phyloP scores from a whole-genome alignment of 2,888 invertebrate species.

The Globia sparganii region DNA sequence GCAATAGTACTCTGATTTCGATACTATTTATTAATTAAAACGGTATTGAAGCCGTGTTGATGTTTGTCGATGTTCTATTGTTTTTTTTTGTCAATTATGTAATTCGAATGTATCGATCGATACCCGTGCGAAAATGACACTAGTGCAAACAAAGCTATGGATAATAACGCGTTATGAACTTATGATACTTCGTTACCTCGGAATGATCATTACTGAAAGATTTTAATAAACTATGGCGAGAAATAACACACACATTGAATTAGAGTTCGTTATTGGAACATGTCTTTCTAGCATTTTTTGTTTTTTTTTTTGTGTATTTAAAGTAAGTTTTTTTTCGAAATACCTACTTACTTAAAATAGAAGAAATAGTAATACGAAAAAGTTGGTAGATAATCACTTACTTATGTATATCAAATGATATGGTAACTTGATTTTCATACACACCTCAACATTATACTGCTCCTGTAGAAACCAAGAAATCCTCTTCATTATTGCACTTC shows the following conservation, averaged over 20 bases:
- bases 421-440: not conserved
- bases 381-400: not conserved
- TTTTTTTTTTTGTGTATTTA: not conserved
- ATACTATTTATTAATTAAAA: constrained; percentile 19
- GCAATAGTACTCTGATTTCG: constrained; percentile 16
- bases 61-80: not conserved
- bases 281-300: not conserved
- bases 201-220: not conserved
- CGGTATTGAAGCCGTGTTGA: not conserved
- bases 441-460: not conserved
- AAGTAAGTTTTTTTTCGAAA: not conserved
- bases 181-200: not conserved
- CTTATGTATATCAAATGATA: not conserved
- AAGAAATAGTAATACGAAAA: not conserved
- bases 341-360: not conserved
- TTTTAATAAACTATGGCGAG: not conserved
- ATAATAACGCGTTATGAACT: no score
- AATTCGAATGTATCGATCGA: not conserved
- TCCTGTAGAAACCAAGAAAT: constrained; percentile 18
- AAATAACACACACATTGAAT: not conserved
- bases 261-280: not conserved
- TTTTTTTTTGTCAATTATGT: not conserved
- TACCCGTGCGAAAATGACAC: not conserved
- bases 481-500: constrained; percentile 33
- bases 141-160: not conserved